Evolutionary conservation across 1,140 invertebrate species (phyloP).

Genomic region (Octopus bimaculoides): DNA sequence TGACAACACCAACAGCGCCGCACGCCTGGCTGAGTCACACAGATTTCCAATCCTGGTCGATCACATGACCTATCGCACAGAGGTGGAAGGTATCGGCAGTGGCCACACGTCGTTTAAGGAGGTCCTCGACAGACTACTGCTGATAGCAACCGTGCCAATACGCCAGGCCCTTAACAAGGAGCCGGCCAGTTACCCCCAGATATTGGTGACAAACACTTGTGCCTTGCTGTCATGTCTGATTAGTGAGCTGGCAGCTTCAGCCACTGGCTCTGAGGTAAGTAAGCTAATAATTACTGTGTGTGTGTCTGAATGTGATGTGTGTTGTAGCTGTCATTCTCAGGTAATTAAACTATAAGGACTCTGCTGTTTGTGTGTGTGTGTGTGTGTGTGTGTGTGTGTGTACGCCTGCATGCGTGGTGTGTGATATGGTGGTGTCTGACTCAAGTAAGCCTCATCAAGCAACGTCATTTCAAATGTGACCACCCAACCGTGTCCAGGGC

Average conservation of each 20-base stretch:
- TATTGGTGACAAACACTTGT: constrained; percentile 79
- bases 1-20: constrained; percentile 58
- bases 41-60: constrained; percentile 78
- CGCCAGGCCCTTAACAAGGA: constrained; percentile 66
- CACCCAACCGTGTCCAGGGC: too few relatives aligned
- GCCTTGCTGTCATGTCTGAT: constrained; percentile 80
- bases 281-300: too few relatives aligned
- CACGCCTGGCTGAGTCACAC: constrained; percentile 66
- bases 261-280: constrained; percentile 61
- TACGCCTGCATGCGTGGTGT: too few relatives aligned
- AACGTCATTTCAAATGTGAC: too few relatives aligned
- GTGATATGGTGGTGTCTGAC: too few relatives aligned
- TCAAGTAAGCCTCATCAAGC: too few relatives aligned
- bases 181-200: constrained; percentile 61
- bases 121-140: constrained; percentile 77
- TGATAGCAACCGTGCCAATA: constrained; percentile 78
- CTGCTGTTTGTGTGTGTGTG: too few relatives aligned
- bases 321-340: too few relatives aligned
- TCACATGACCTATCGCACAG: constrained; percentile 75
- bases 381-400: too few relatives aligned
- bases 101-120: constrained; percentile 76
- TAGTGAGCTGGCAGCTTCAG: constrained; percentile 82
- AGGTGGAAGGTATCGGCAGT: constrained; percentile 60
- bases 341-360: too few relatives aligned
- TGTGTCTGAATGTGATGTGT: too few relatives aligned